Base-by-base conservation (phyloP, 2,888 invertebrate genomes). In the Pristionchus exspectatus region DNA sequence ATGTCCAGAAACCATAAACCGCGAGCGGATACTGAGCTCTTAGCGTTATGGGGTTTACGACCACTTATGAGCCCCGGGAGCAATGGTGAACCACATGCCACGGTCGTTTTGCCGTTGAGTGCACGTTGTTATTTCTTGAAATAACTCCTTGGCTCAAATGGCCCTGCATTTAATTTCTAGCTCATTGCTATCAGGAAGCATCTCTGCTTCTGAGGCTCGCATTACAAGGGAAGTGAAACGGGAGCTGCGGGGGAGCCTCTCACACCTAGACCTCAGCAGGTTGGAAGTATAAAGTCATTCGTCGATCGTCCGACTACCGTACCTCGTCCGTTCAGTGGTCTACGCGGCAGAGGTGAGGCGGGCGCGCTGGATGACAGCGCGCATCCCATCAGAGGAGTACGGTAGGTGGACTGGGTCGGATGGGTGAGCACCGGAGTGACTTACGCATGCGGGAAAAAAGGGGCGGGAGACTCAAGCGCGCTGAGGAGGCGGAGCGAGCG, bases 301-400 rank as follows among this genome's bases (percentile, higher is more conserved):
- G 14, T 81, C 81, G 74, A 38, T 74, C 24, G 24, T 33, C 69
- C 69, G 63, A 63, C 63, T 72, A 81, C 81, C 81, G 59, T 85
- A 85, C 84, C 84, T 85, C 84, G 27, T 50, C 50, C 33, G 30
- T 7, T 33, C 24, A 83, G n/a, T 24, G 54, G 56, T 33, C 84
- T 85, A 85, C 84, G 84, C 84, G 84, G 84, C 30, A 85, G 84
- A 0, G 84, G 84, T 3, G 84, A 85, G 59, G 84, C 38, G 33
- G 84, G 84, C 84, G 84, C 33, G 16, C 84, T 85, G 33, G 84
- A 85, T 21, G 84, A 85, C 59, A 85, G 56, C 9, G 84, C 84
- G 84, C 84, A 85, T 85, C 84, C 84, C 84, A 85, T 85, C n/a
- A n/a, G 21, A 10, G 77, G 27, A 18, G 27, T 54, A 83, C 74